phyloP scores from a whole-genome alignment of 2,113 vertebrate genomes.

The Cheilinus undulatus region DNA sequence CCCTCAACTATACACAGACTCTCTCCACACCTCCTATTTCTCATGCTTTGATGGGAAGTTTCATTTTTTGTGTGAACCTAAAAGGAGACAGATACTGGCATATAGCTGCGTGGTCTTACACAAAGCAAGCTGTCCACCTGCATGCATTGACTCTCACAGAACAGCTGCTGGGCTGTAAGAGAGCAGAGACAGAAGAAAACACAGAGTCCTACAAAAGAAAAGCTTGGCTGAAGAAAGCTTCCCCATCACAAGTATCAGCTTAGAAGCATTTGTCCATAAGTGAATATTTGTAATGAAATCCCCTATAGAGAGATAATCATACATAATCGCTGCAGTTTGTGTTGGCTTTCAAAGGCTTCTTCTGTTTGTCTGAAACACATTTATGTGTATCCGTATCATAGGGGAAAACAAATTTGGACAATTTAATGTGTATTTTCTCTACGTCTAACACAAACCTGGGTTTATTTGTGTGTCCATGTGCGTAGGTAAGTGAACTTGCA shows the following conservation, averaged over 20 bases:
- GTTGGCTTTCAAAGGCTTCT: neutral
- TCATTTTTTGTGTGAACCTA: constrained; percentile 22
- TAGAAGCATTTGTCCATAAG: neutral
- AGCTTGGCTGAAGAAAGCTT: neutral
- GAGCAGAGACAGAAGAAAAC: neutral
- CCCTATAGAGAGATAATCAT: too few species aligned
- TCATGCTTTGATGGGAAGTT: constrained; percentile 40
- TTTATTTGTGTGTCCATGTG: neutral
- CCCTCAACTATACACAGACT: constrained; percentile 10
- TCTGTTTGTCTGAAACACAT: neutral
- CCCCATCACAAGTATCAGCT: neutral
- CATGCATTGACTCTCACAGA: constrained; percentile 11
- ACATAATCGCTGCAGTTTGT: neutral
- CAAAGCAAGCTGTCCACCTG: constrained; percentile 31
- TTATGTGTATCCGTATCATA: neutral
- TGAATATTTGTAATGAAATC: neutral
- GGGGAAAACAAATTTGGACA: neutral
- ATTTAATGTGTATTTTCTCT: too few species aligned
- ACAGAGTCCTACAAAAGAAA: constrained; percentile 17
- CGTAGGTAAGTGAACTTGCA: neutral
- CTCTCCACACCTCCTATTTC: constrained; percentile 11
- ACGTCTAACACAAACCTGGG: neutral
- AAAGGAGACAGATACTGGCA: constrained; percentile 22
- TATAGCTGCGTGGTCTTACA: constrained; percentile 12
- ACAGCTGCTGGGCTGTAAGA: constrained; percentile 19